Evolutionary conservation across 2,797 vertebrate genomes (phyloP).

Genomic region (Channa striata): DNA sequence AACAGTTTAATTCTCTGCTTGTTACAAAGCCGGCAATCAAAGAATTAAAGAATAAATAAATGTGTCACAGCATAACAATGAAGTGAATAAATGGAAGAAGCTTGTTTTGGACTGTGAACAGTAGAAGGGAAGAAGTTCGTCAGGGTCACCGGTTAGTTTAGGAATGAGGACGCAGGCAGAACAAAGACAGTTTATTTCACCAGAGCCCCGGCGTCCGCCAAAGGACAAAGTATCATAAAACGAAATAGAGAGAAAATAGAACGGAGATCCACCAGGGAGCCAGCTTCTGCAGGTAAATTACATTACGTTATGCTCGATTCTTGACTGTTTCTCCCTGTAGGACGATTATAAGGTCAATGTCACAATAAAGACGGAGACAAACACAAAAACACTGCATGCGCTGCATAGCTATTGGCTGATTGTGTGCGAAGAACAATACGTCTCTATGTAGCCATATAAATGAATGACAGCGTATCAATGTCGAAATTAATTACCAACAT

Average conservation of each 20-base stretch:
- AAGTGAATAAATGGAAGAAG: slow-evolving; percentile 25
- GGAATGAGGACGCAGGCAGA: slow-evolving; percentile 42
- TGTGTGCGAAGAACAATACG: neutral
- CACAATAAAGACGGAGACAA: slow-evolving; percentile 13
- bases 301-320: slow-evolving; percentile 12
- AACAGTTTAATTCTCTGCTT: slow-evolving; percentile 26
- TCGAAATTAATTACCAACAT: slow-evolving; percentile 8
- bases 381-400: neutral
- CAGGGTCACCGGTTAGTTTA: slow-evolving; percentile 50
- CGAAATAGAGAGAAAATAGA: slow-evolving; percentile 27
- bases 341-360: slow-evolving; percentile 33
- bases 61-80: slow-evolving; percentile 19
- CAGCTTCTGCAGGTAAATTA: slow-evolving; percentile 34
- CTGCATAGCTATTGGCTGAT: slow-evolving; percentile 13
- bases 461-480: neutral
- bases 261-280: slow-evolving; percentile 27
- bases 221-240: slow-evolving; percentile 18
- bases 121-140: slow-evolving; percentile 26
- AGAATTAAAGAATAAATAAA: slow-evolving; percentile 35
- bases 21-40: slow-evolving; percentile 29
- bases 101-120: slow-evolving; percentile 5
- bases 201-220: slow-evolving; percentile 15
- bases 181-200: slow-evolving; percentile 37
- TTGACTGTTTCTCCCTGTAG: slow-evolving; percentile 12
- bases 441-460: slow-evolving; percentile 7